Evolutionary conservation across 2,797 vertebrate genomes (phyloP).

Genomic region (Urocyon cinereoargenteus): DNA sequence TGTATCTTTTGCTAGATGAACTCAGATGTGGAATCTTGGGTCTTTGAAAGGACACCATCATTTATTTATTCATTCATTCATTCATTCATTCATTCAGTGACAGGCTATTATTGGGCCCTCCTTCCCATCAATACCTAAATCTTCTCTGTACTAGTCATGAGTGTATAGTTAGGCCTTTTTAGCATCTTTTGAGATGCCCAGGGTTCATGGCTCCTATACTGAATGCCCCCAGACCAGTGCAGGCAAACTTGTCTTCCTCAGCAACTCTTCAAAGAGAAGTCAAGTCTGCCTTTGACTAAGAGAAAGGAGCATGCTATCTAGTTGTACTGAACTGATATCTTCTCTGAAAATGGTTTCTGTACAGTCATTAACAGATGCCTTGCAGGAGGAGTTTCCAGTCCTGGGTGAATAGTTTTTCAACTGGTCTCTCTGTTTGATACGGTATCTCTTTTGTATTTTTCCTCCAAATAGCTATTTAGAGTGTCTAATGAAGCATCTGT

Average conservation of each 20-base stretch:
- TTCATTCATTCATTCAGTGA: neutral
- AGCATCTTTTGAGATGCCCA: neutral
- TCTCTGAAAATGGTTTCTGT: constrained; percentile 40
- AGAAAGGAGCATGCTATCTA: neutral
- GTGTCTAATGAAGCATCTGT: constrained; percentile 75
- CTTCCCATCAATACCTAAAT: neutral
- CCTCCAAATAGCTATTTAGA: constrained; percentile 69
- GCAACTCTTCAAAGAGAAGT: constrained; percentile 13
- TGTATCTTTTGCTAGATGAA: neutral
- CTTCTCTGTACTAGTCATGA: neutral
- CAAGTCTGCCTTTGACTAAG: neutral
- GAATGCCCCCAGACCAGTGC: neutral
- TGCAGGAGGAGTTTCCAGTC: constrained; percentile 29
- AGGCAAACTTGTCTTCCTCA: neutral
- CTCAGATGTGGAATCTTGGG: neutral
- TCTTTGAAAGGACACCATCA: neutral
- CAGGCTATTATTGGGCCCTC: neutral
- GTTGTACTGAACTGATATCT: neutral
- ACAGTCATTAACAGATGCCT: neutral
- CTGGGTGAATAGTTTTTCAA: constrained; percentile 24
- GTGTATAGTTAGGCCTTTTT: neutral
- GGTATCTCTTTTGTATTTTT: constrained; percentile 55
- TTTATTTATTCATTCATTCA: constrained; percentile 7
- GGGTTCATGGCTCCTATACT: neutral
- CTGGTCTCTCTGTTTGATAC: constrained; percentile 19